A percentile compares a stretch with the other conserved stretches of the same genome.
These are phyloP conservation scores for Cinclus mexicanus DNA, from an alignment of 2,113 vertebrate genomes.

Conservation along the genomic window DNA sequence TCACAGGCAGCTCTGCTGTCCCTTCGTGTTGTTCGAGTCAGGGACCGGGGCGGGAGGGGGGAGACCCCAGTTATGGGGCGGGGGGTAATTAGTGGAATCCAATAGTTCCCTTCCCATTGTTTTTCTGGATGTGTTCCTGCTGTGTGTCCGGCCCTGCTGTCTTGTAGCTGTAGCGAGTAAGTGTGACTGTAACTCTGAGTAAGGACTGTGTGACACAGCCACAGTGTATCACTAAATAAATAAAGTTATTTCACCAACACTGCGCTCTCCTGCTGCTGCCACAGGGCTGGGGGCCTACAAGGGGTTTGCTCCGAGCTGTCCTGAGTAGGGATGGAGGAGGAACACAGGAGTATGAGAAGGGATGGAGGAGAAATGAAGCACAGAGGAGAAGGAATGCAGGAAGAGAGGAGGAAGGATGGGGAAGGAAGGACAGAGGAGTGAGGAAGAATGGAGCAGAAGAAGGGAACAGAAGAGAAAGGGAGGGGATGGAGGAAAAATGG, in stretches of 20 bases:
- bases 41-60: conserved; percentile 24
- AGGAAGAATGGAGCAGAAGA: neutral
- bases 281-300: accelerated
- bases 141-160: conserved; percentile 86
- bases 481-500: no score
- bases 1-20: conserved; percentile 37
- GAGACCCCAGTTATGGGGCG: neutral
- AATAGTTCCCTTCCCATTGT: conserved; percentile 79
- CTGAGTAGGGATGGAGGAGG: neutral
- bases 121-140: conserved; percentile 85
- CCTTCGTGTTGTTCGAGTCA: conserved; percentile 53
- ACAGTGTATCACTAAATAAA: conserved; percentile 56
- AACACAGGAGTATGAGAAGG: neutral
- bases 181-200: conserved; percentile 88
- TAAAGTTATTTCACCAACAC: conserved; percentile 83
- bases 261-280: neutral
- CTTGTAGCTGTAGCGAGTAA: conserved; percentile 89
- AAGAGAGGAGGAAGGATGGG: no score
- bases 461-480: no score
- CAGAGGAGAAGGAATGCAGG: no score
- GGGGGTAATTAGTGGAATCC: conserved; percentile 49
- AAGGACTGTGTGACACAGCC: conserved; percentile 88
- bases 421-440: neutral
- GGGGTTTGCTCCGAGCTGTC: neutral
- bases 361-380: neutral